Evolutionary conservation across 2,113 vertebrate genomes (phyloP).

Genomic region (Carlito syrichta): DNA sequence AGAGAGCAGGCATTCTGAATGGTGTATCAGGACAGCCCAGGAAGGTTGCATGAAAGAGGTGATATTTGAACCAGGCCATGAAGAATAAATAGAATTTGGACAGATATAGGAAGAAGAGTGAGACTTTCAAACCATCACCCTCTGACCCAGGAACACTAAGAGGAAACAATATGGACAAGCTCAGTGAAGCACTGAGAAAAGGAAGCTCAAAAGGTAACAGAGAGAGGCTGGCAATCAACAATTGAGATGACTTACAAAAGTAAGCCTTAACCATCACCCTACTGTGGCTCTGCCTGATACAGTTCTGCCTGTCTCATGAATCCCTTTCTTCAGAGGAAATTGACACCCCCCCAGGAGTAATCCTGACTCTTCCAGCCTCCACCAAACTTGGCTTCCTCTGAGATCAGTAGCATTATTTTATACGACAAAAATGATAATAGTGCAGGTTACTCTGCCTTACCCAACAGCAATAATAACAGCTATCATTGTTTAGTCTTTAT

Average conservation of each 20-base stretch:
- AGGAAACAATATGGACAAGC: neutral
- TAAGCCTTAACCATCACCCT: neutral
- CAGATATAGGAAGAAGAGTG: neutral
- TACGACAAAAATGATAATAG: neutral
- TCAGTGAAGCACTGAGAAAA: neutral
- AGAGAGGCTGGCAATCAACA: neutral
- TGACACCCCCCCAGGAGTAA: neutral
- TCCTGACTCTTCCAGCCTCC: neutral
- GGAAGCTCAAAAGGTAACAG: neutral
- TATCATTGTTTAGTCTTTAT: neutral
- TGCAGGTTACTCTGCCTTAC: neutral
- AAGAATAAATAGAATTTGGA: neutral
- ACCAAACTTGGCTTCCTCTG: neutral
- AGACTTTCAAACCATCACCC: neutral
- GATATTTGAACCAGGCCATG: neutral
- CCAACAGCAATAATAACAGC: neutral
- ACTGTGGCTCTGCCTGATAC: accelerated
- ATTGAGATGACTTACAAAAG: neutral
- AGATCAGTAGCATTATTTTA: neutral
- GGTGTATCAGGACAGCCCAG: neutral
- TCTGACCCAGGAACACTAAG: neutral
- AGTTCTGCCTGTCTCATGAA: neutral
- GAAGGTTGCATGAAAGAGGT: neutral
- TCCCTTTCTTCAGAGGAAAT: neutral
- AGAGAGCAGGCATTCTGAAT: neutral